Evolutionary conservation across 2,888 invertebrate genomes (phyloP).

Genomic region (Latheticus oryzae): DNA sequence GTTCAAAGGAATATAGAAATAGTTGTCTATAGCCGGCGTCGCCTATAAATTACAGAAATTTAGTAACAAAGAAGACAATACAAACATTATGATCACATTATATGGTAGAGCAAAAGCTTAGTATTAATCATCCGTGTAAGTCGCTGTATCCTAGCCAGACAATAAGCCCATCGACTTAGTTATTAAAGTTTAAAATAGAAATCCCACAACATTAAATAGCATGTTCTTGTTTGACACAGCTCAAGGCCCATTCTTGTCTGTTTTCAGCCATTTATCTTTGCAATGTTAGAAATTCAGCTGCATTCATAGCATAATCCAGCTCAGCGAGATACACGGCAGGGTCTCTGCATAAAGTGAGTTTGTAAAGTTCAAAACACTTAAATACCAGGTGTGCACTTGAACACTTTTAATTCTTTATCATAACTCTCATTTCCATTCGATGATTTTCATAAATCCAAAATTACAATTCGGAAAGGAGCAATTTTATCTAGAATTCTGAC

Average conservation of each 20-base stretch:
- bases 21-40: constrained; percentile 26
- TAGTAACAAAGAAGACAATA: constrained; percentile 33
- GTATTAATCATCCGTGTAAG: constrained; percentile 42
- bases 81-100: constrained; percentile 37
- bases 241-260: constrained; percentile 49
- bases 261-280: constrained; percentile 50
- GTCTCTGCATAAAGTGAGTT: constrained; percentile 43
- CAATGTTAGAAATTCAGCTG: constrained; percentile 50
- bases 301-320: constrained; percentile 50
- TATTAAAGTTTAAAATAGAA: constrained; percentile 46
- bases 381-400: constrained; percentile 39
- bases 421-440: constrained; percentile 15
- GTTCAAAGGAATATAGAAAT: constrained; percentile 21
- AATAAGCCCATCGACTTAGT: constrained; percentile 42
- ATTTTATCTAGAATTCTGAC: constrained; percentile 51
- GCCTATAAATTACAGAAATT: constrained; percentile 37
- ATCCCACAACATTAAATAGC: constrained; percentile 47
- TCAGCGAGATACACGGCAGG: constrained; percentile 47
- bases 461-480: constrained; percentile 35
- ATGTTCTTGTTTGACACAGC: constrained; percentile 47
- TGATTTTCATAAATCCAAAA: constrained; percentile 19
- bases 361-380: constrained; percentile 42
- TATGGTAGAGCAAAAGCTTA: constrained; percentile 27
- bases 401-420: constrained; percentile 33
- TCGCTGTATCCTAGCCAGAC: constrained; percentile 40